Conservation (phyloP, 2,113 vertebrate species). For the Chroicocephalus ridibundus region DNA sequence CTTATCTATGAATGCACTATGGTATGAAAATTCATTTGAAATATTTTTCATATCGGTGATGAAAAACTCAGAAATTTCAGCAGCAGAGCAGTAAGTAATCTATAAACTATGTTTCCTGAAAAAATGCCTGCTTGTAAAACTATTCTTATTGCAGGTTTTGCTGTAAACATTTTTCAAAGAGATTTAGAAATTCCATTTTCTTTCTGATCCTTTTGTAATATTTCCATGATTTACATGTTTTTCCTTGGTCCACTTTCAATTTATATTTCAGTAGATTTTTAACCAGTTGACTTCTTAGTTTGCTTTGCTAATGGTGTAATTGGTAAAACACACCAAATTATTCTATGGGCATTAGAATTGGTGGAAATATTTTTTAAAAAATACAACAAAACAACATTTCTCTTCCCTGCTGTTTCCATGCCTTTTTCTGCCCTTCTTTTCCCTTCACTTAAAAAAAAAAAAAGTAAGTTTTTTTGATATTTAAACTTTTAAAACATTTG, state of each 20-base stretch:
- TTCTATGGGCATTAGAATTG: not conserved
- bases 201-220: constrained; percentile 10
- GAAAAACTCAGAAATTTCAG: not conserved
- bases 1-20: not conserved
- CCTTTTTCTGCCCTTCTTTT: not conserved
- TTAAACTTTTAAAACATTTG: not conserved
- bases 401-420: not conserved
- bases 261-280: constrained; percentile 17
- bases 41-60: not conserved
- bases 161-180: constrained; percentile 1
- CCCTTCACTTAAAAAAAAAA: not conserved
- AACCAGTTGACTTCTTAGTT: not conserved
- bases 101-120: not conserved
- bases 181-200: constrained; percentile 1
- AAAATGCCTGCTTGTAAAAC: not conserved
- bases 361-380: not conserved
- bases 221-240: constrained; percentile 23
- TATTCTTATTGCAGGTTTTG: not conserved
- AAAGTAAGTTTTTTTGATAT: not conserved
- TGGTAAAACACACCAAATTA: constrained; percentile 27
- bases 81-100: not conserved
- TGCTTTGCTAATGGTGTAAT: constrained; percentile 31
- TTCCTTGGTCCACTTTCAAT: constrained; percentile 30
- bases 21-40: not conserved
- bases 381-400: not conserved